A percentile compares a stretch with the other conserved stretches of the same genome.
phyloP scores from a whole-genome alignment of 2,888 invertebrate genomes.

The Cryptocephalus moraei region DNA sequence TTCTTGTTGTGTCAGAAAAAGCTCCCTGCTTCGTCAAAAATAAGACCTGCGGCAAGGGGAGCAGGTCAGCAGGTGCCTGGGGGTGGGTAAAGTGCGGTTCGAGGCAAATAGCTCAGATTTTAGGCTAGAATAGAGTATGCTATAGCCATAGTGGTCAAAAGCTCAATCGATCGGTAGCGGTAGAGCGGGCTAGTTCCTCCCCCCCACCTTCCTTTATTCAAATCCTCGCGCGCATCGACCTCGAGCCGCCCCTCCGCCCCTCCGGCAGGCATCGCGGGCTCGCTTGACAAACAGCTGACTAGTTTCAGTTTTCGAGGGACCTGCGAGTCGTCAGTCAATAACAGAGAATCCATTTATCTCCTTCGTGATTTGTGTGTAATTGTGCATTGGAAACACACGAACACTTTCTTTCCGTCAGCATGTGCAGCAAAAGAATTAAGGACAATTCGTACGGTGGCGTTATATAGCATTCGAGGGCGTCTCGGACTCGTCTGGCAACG shows the following conservation, averaged over 20 bases:
- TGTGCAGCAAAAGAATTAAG: conserved; percentile 23
- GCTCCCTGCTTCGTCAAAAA: no score
- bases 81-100: no score
- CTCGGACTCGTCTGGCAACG: conserved; percentile 15
- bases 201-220: no score
- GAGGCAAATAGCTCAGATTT: no score
- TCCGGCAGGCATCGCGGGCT: conserved; percentile 7
- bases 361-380: conserved; percentile 10
- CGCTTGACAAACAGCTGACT: conserved; percentile 31
- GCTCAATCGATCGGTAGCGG: no score
- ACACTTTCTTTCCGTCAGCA: conserved; percentile 17
- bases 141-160: no score
- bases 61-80: no score
- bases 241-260: conserved; percentile 5
- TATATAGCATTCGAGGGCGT: conserved; percentile 25
- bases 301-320: conserved; percentile 21
- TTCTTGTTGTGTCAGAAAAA: no score
- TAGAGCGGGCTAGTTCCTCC: no score
- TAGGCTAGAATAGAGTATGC: no score
- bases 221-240: conserved; percentile 4
- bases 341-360: conserved; percentile 10
- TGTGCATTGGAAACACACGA: conserved; percentile 13
- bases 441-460: conserved; percentile 21
- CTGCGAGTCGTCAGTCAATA: conserved; percentile 20
- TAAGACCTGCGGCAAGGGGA: no score